A percentile compares a stretch with the other conserved stretches of the same genome.
Evolutionary conservation across 2,888 invertebrate genomes (phyloP).

Genomic region (Eilema depressum): DNA sequence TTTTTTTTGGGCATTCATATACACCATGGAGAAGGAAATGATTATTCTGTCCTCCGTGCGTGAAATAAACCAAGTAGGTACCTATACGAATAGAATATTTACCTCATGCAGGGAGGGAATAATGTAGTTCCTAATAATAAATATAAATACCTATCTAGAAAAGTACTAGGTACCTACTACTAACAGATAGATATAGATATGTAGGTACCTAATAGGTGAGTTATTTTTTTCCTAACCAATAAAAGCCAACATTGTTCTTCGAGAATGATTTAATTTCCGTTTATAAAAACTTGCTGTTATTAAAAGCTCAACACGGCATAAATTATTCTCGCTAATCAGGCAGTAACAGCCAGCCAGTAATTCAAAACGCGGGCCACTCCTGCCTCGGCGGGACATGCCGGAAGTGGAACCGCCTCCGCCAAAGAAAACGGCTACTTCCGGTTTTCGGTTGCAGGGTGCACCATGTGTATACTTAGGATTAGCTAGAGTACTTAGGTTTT

Average conservation of each 20-base stretch:
- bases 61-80: too few species aligned
- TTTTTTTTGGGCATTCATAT: too few species aligned
- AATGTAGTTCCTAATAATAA: too few species aligned
- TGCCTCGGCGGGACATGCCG: neutral
- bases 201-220: too few species aligned
- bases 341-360: neutral
- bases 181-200: too few species aligned
- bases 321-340: slow-evolving; percentile 1
- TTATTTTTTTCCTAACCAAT: neutral
- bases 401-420: neutral
- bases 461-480: neutral
- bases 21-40: too few species aligned
- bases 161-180: too few species aligned
- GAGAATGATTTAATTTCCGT: neutral
- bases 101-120: too few species aligned
- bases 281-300: neutral
- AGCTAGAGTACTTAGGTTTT: neutral
- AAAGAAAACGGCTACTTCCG: slow-evolving; percentile 2
- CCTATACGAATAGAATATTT: too few species aligned
- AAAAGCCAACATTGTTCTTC: neutral
- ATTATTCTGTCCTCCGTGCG: too few species aligned
- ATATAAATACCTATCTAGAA: too few species aligned
- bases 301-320: neutral
- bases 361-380: neutral
- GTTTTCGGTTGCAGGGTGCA: neutral